phyloP scores from a whole-genome alignment of 2,797 vertebrate genomes.

The Pogonophryne albipinna region DNA sequence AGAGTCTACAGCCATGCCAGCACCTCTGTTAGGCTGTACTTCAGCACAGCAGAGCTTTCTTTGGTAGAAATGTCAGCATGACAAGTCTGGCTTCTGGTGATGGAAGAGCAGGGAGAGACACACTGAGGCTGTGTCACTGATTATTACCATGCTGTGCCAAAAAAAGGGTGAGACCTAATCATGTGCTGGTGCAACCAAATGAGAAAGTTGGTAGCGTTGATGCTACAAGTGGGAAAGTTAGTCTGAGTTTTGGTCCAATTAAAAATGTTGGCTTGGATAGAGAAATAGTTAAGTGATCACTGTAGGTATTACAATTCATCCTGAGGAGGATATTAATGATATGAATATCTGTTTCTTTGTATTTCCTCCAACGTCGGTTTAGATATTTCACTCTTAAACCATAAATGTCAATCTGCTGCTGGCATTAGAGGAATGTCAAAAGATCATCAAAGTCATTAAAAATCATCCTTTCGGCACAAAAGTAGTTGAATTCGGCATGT shows the following conservation, averaged over 20 bases:
- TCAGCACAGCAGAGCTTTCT: conserved; percentile 3
- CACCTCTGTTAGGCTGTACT: conserved; percentile 13
- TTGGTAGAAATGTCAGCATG: conserved; percentile 36
- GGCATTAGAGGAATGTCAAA: neutral
- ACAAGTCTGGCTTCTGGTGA: no score
- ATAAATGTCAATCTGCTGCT: conserved; percentile 3
- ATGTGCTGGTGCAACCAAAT: no score
- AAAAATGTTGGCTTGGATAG: neutral
- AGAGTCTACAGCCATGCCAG: conserved; percentile 25
- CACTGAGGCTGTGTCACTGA: no score
- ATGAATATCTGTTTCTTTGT: neutral
- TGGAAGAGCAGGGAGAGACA: no score
- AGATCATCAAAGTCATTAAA: conserved; percentile 1
- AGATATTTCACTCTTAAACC: conserved; percentile 12
- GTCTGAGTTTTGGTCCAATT: neutral
- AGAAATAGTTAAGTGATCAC: neutral
- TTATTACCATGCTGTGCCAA: no score
- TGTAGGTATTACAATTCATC: neutral
- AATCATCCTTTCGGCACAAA: neutral
- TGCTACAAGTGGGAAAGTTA: no score
- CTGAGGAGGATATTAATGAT: neutral
- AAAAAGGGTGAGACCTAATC: no score
- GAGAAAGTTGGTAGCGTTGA: no score
- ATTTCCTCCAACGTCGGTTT: neutral
- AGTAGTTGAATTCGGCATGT: neutral